These are phyloP conservation scores for Himalopsyche anomala DNA, from an alignment of 2,888 invertebrate species.

Conservation along the genomic window DNA sequence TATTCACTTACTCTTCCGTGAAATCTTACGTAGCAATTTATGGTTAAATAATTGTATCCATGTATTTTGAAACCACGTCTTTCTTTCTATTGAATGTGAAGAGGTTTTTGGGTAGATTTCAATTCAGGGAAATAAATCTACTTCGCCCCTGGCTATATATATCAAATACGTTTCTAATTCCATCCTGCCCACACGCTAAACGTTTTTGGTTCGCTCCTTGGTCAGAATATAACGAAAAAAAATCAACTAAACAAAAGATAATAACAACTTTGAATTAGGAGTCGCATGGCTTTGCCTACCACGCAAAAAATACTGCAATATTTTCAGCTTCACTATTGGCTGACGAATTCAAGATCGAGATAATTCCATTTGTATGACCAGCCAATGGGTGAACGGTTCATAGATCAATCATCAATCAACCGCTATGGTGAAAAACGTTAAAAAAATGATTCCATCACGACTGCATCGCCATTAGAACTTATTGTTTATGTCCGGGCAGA, in stretches of 20 bases:
- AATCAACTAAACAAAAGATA: constrained; percentile 9
- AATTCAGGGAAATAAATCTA: neutral
- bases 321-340: neutral
- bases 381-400: constrained; percentile 16
- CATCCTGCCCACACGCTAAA: constrained; percentile 13
- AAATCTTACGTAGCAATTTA: no score
- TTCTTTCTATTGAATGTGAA: no score
- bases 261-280: constrained; percentile 20
- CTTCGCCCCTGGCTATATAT: neutral
- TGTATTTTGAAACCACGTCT: no score
- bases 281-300: constrained; percentile 12
- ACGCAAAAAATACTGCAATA: constrained; percentile 32
- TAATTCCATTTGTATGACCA: neutral
- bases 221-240: neutral
- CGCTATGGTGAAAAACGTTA: constrained; percentile 25
- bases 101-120: no score
- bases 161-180: constrained; percentile 4
- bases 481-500: constrained; percentile 2
- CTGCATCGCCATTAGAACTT: constrained; percentile 9
- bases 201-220: constrained; percentile 31
- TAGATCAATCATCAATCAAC: constrained; percentile 21
- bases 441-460: constrained; percentile 13
- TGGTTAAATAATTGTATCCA: no score
- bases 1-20: no score
- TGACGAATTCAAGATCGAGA: neutral